Base-by-base conservation (phyloP, 1,140 invertebrate genomes). In the Leptonema lineaticorne region DNA sequence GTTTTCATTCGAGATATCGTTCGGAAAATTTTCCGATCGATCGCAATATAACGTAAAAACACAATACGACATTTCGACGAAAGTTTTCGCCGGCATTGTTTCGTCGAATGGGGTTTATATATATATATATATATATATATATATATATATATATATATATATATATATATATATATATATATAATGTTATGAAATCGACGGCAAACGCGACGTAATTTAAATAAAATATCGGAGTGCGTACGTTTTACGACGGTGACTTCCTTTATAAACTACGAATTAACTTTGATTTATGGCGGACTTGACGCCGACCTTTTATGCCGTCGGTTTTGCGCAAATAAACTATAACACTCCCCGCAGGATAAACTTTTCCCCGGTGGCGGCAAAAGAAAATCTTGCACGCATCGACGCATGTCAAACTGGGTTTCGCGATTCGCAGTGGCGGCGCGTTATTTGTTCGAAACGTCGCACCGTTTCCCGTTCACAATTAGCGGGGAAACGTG, bases 241-340 rank as follows among this genome's bases (percentile, higher is more conserved):
- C 48, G 48, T 4, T n/a, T n/a, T n/a, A n/a, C 53, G 7, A 4
- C 28, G 24, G 56, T 41, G n/a, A n/a, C n/a, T n/a, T n/a, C n/a
- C n/a, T n/a, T n/a, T n/a, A 62, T 22, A 62, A 41, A 37, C 29
- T 30, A 50, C 20, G 62, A 64, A 50, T 50, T 29, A 64, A 48
- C 16, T 64, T 50, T 64, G 62, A 64, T 64, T 64, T 64, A 64
- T 64, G 29, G 41, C 62, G n/a, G 46, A 64, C 41, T 50, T 64
- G 62, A 64, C 41, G 60, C 16, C 20, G 27, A 64, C 62, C 50
- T 50, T 63, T 64, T 29, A 29, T 62, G 28, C 59, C 46, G 28
- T 16, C 41, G 14, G 37, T 28, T 33, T 63, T n/a, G 33, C 26
- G 33, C 26, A 63, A 45, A 63, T 63, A 63, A 63, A 63, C 59